Conservation (phyloP, 2,797 vertebrate species). For the Esox lucius region DNA sequence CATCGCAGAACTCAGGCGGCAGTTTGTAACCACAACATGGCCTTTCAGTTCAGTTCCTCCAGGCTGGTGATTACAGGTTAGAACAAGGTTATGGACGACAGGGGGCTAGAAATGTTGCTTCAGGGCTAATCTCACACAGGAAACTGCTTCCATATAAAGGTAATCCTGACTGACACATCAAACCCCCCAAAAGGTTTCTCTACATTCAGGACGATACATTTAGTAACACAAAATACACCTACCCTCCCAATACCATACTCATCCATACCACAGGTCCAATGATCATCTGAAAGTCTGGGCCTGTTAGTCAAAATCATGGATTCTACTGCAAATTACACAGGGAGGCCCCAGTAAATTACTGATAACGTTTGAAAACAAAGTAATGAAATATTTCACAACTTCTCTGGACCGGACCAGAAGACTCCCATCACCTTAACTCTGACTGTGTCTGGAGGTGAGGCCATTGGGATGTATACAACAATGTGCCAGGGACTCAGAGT, state of each 20-base stretch:
- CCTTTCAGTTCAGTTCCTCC: constrained; percentile 1
- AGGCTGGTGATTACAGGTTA: neutral
- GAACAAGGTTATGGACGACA: constrained; percentile 1
- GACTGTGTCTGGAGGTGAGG: too few relatives aligned
- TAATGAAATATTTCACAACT: too few relatives aligned
- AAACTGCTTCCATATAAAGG: constrained; percentile 3
- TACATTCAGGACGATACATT: neutral
- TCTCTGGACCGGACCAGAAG: too few relatives aligned
- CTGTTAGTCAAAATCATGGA: too few relatives aligned
- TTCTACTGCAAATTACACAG: too few relatives aligned
- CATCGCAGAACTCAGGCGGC: neutral
- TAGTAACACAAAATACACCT: constrained; percentile 4
- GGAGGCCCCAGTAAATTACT: too few relatives aligned
- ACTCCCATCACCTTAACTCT: too few relatives aligned
- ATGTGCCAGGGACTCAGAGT: too few relatives aligned
- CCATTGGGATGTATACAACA: too few relatives aligned
- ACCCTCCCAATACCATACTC: neutral
- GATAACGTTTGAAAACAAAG: too few relatives aligned
- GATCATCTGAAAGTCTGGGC: too few relatives aligned
- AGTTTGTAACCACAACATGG: constrained; percentile 9
- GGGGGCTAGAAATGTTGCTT: constrained; percentile 16
- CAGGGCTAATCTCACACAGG: constrained; percentile 4
- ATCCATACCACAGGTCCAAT: constrained; percentile 3
- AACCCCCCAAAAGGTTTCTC: neutral
- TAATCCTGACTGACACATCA: neutral